Conservation (phyloP, 2,797 vertebrate species). For the Syndactyla subalaris region DNA sequence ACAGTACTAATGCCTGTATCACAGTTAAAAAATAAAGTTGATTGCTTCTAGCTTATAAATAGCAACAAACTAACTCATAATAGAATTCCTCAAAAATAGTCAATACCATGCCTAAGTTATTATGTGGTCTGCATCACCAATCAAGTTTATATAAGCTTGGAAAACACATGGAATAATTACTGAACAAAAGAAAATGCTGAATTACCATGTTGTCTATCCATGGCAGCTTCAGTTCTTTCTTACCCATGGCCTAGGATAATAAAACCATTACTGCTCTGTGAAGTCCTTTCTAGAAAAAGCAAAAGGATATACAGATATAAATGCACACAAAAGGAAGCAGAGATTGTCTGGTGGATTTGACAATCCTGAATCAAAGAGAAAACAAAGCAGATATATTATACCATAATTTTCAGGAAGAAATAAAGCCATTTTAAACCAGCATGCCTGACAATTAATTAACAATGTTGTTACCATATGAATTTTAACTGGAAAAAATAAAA, state of each 20-base stretch:
- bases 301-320: not conserved
- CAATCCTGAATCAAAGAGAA: not conserved
- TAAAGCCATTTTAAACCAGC: accelerated
- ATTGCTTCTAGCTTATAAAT: not conserved
- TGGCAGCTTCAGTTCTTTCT: not conserved
- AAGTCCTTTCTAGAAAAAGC: not conserved
- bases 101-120: not conserved
- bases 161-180: not conserved
- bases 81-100: not conserved
- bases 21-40: not conserved
- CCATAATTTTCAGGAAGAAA: not conserved
- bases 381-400: not conserved
- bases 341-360: not conserved
- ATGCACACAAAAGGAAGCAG: not conserved
- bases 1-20: not conserved
- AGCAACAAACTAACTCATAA: not conserved
- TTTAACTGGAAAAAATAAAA: not conserved
- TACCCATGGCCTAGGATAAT: not conserved
- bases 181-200: not conserved
- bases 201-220: not conserved
- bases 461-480: not conserved
- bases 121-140: not conserved
- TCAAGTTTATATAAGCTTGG: not conserved
- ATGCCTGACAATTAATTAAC: not conserved
- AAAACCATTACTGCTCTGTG: not conserved